phyloP scores from a whole-genome alignment of 2,888 invertebrate species.

The Apantesis nais region DNA sequence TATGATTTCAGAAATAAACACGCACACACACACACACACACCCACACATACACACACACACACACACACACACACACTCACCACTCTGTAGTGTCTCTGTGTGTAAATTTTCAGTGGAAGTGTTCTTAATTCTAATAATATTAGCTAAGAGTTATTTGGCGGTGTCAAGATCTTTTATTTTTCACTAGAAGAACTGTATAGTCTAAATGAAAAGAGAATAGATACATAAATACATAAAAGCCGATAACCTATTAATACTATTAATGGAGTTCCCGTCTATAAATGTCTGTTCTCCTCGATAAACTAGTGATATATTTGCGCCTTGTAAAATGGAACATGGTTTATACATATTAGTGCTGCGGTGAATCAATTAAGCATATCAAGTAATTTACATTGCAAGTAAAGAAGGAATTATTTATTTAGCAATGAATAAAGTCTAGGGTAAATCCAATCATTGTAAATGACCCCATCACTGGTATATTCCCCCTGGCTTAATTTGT shows the following conservation, averaged over 20 bases:
- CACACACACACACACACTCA: no score
- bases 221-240: conserved; percentile 37
- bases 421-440: no score
- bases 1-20: no score
- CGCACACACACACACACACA: no score
- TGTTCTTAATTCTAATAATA: conserved; percentile 38
- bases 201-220: conserved; percentile 32
- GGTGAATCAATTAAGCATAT: conserved; percentile 33
- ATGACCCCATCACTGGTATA: no score
- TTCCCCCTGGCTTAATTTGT: no score
- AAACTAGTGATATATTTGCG: conserved; percentile 47
- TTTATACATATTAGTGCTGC: conserved; percentile 23
- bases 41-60: no score
- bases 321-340: conserved; percentile 40
- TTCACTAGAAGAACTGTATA: conserved; percentile 21
- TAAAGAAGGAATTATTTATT: conserved; percentile 2
- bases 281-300: conserved; percentile 48
- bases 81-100: no score
- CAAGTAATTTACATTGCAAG: conserved; percentile 10
- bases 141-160: conserved; percentile 27
- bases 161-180: conserved; percentile 33
- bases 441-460: neutral
- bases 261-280: conserved; percentile 49
- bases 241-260: conserved; percentile 47
- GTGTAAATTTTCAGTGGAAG: neutral